Evolutionary conservation across 2,888 invertebrate genomes (phyloP), one percentile per base, ranked within the genome.

Genomic region (Troilus luridus): DNA sequence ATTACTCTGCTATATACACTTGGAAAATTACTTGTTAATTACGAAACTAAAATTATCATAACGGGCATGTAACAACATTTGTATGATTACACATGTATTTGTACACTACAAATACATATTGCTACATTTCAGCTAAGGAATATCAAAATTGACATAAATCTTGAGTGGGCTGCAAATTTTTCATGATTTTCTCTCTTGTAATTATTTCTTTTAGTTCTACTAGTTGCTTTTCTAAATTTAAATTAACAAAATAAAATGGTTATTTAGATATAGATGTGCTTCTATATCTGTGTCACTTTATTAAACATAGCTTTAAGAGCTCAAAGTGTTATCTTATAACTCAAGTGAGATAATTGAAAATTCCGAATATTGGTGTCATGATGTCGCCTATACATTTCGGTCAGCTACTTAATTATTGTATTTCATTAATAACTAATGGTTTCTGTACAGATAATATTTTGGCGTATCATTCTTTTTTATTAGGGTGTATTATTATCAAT

Each of bases 341-440:
- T 77, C 72, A 77, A 17, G 27, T 12, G 41, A 77, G 72, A 77
- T 77, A 77, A 77, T 77, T 77, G 72, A 77, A 77, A 77, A 77
- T 77, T 77, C 72, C 72, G 41, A 77, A 77, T 77, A 77, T 77
- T 77, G 72, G 72, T 41, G 72, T 77, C 72, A 77, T 77, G 72
- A 77, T 77, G 41, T 17, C 27, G 41, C 41, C 72, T 19, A 17
- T 17, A 24, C 24, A 5, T 41, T 7, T 67, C 27, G 17, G 19
- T 0, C 72, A 9, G 72, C 17, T 77, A 41, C 72, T 14, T 41
- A 77, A 19, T 41, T 41, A 14, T 67, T 24, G 1, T 21, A 19
- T 64, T 14, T n/a, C n/a, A 17, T 17, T 41, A 77, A 77, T 41
- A 17, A 77, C 17, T 41, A 27, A 8, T 77, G 7, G 24, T 17